Evolutionary conservation across 2,888 invertebrate species (phyloP).

Genomic region (Drosophila picticornis): DNA sequence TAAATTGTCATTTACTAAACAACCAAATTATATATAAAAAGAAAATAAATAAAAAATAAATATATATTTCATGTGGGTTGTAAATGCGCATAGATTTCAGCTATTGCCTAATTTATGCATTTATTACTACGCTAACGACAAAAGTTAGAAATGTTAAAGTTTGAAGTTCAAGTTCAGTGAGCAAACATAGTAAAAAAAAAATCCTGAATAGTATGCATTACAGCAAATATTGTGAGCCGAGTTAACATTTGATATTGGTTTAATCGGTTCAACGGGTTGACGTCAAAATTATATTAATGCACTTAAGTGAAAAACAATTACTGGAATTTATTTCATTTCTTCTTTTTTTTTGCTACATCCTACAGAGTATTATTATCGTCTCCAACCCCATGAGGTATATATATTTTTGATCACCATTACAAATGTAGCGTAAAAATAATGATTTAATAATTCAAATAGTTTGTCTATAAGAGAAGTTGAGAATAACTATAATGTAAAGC

Average conservation of each 20-base stretch:
- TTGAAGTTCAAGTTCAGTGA: neutral
- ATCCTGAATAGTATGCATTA: too few species aligned
- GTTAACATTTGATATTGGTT: too few species aligned
- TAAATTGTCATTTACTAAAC: neutral
- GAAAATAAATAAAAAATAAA: neutral
- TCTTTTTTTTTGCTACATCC: too few species aligned
- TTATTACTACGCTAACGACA: neutral
- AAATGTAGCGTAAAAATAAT: neutral
- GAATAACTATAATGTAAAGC: neutral
- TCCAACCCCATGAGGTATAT: neutral
- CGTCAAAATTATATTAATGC: too few species aligned
- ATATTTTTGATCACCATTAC: neutral
- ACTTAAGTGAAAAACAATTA: neutral
- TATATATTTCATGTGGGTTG: neutral
- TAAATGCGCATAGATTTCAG: conserved; percentile 20
- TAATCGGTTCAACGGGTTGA: too few species aligned
- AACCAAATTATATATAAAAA: neutral
- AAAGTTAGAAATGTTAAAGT: neutral
- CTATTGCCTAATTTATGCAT: neutral
- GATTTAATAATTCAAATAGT: neutral
- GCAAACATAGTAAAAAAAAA: neutral
- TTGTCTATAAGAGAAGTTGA: neutral
- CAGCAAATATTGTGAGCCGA: neutral
- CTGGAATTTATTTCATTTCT: neutral
- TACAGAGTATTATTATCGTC: neutral